Percentiles rank a stretch among this genome's conserved stretches.
phyloP scores from a whole-genome alignment of 2,113 vertebrate species.

The Danionella cerebrum region DNA sequence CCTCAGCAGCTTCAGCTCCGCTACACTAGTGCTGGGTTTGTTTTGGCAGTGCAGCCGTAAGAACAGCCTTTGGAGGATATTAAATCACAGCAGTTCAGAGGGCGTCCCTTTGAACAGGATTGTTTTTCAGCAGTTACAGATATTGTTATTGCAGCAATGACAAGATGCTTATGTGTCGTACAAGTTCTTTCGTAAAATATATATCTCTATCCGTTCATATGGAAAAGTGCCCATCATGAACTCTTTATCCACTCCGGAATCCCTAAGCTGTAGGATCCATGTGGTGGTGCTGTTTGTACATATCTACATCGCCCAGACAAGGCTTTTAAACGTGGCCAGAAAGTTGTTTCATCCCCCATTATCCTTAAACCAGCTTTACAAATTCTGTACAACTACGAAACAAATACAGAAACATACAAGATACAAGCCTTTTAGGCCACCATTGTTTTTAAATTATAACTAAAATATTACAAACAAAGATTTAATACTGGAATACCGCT shows the following conservation, averaged over 20 bases:
- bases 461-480: constrained; percentile 87
- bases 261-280: constrained; percentile 62
- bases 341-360: constrained; percentile 50
- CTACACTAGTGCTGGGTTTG: background rate
- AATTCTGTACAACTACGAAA: constrained; percentile 72
- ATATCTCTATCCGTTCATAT: constrained; percentile 66
- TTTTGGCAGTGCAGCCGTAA: constrained; percentile 8
- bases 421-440: constrained; percentile 70
- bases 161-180: constrained; percentile 54
- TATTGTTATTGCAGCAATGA: constrained; percentile 59
- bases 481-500: constrained; percentile 93
- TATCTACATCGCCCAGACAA: constrained; percentile 82
- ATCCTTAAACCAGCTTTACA: constrained; percentile 65
- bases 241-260: constrained; percentile 50
- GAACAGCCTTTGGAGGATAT: background rate
- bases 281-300: constrained; percentile 55
- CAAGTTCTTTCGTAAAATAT: constrained; percentile 60
- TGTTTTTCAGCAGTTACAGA: constrained; percentile 62
- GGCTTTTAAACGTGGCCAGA: constrained; percentile 72
- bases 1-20: background rate
- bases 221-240: constrained; percentile 55
- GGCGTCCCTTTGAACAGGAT: constrained; percentile 51
- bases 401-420: constrained; percentile 72
- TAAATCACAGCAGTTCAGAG: constrained; percentile 30
- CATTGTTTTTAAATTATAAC: constrained; percentile 94